Base-by-base conservation (phyloP, 1,140 invertebrate genomes). In the Harpegnathos saltator region DNA sequence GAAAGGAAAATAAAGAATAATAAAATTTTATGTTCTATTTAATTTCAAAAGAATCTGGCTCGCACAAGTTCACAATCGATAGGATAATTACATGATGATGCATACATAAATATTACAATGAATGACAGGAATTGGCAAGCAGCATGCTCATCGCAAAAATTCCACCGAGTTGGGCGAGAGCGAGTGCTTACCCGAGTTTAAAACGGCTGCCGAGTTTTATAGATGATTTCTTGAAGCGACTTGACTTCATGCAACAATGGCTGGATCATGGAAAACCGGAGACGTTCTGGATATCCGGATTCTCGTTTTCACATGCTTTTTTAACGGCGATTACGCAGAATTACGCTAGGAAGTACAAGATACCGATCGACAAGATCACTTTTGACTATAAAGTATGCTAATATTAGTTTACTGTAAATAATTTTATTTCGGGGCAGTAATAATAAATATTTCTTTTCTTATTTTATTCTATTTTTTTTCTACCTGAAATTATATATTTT, bases 231-330 rank as follows among this genome's bases (percentile, higher is more conserved):
- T 92, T 98, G 5, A 96, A 97, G 74, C 95, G 98, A 80, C 94
- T 99, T 1, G 93, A 96, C 85, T 98, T 96, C 94, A 95, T 97
- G 44, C 93, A 97, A 91, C 94, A 96, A 44, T 99, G 98, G 98
- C 96, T 96, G 86, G 93, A 96, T 24, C 89, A 96, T 56, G 97
- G 97, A 2, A 98, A 98, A 92, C 98, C 98, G 3, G 77, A 95
- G 0, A 96, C 96, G 0, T 99, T 98, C 94, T 99, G 98, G 98
- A 95, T 99, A 4, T 98, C 98, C 0, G 98, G 98, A 12, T 99
- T 99, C 92, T 99, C 97, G 90, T 99, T 99, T 91, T 98, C 98
- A 0, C 98, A 99, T 94, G 98, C 98, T 0, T 99, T 99, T 93
- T 94, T 99, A 17, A 99, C 98, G 11, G 98, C 97, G 3, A 97